Base-by-base conservation (phyloP, 1,140 invertebrate species). In the Calosoma granatense region DNA sequence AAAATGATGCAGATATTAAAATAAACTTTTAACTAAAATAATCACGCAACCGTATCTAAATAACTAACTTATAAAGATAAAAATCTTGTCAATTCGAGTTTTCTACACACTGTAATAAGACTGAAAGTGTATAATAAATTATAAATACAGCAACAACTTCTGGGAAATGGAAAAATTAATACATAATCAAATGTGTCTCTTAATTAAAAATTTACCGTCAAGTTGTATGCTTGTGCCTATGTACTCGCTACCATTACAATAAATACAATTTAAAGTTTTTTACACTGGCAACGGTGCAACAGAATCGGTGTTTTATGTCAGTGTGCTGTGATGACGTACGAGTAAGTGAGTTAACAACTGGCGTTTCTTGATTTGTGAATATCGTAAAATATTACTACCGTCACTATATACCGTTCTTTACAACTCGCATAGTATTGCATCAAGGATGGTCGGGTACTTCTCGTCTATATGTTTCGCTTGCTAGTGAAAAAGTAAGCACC, bases 231-330 rank as follows among this genome's bases (percentile, higher is more conserved):
- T 17, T 17, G 41, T 11, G 41, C 41, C 17, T 47, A 3, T 47
- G 17, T 3, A 11, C 9, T 6, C 15, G 41, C 41, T n/a, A n/a
- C n/a, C 41, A 47, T 47, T 47, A 47, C 15, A 47, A 47, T 47
- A 47, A 47, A 47, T 47, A 47, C 41, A 47, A 47, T 47, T 47
- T 47, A 36, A 36, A 47, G 9, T 47, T n/a, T 47, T 47, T 47
- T 47, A 47, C 41, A 47, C 6, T 17, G 41, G 3, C 41, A 47
- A 47, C 41, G 15, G 41, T 17, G 41, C 41, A 11, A 47, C 41
- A 12, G 15, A 47, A 47, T 47, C 41, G 3, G 41, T 47, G 41
- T 47, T 11, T 36, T 47, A 47, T 47, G 41, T 47, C 41, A 47
- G 41, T 47, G 15, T 47, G 17, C 4, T 17, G 6, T 3, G 41